Conservation (phyloP, 2,113 vertebrate species). For the Tamias sibiricus region DNA sequence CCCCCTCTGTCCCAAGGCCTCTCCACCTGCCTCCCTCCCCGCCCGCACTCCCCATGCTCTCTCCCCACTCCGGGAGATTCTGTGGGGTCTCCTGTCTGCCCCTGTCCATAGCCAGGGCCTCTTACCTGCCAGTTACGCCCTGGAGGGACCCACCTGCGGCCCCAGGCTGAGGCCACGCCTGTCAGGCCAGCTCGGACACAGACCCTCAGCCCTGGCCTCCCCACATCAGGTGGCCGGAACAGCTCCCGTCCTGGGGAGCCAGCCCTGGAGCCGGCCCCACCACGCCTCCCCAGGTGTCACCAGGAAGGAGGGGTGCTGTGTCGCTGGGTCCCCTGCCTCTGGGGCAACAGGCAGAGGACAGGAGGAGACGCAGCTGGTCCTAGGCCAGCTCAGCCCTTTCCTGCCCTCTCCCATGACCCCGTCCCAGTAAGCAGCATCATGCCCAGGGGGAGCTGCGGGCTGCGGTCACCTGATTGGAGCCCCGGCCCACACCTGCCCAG, state of each 20-base stretch:
- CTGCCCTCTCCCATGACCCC: too few relatives aligned
- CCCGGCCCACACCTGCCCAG: not conserved
- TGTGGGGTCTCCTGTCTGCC: not conserved
- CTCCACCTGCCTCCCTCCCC: not conserved
- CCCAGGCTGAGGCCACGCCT: too few relatives aligned
- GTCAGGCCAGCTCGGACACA: not conserved
- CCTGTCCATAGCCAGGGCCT: too few relatives aligned
- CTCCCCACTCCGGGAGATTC: not conserved
- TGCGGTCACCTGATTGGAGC: too few relatives aligned
- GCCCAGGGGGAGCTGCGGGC: not conserved
- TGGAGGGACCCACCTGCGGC: not conserved
- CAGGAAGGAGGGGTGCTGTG: not conserved
- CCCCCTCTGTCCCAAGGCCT: not conserved
- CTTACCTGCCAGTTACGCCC: too few relatives aligned
- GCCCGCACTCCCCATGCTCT: not conserved
- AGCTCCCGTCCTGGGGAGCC: not conserved
- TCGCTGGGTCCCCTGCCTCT: accelerated
- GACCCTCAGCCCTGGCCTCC: not conserved
- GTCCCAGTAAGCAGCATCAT: too few relatives aligned
- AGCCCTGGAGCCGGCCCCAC: not conserved
- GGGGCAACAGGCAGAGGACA: not conserved
- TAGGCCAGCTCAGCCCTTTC: too few relatives aligned
- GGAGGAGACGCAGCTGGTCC: not conserved
- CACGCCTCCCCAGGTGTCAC: not conserved
- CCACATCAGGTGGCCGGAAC: not conserved